Evolutionary conservation across 2,888 invertebrate genomes (phyloP).

Genomic region (Taenaris catops): DNA sequence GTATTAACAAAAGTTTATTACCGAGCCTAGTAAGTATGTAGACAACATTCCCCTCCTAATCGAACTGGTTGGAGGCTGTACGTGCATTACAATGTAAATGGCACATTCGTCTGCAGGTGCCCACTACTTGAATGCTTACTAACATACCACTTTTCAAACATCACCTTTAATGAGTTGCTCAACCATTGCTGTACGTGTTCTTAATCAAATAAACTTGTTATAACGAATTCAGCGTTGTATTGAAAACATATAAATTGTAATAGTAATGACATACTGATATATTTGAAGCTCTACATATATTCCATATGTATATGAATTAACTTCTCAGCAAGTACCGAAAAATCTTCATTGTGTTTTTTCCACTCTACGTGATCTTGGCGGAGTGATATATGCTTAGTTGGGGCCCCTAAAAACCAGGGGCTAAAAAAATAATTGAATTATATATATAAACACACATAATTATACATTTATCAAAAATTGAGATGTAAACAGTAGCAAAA

Average conservation of each 20-base stretch:
- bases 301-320: too few relatives aligned
- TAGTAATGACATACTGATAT: conserved; percentile 16
- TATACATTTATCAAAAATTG: too few relatives aligned
- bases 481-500: too few relatives aligned
- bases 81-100: conserved; percentile 74
- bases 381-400: too few relatives aligned
- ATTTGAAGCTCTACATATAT: too few relatives aligned
- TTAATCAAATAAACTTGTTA: conserved; percentile 19
- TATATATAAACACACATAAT: too few relatives aligned
- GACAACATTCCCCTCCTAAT: conserved; percentile 69
- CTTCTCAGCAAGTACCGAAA: too few relatives aligned
- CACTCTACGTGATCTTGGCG: too few relatives aligned
- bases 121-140: conserved; percentile 52
- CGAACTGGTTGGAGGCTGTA: conserved; percentile 66
- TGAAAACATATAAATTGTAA: conserved; percentile 13
- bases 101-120: conserved; percentile 72
- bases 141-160: conserved; percentile 35
- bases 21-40: conserved; percentile 33
- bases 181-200: conserved; percentile 40
- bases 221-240: conserved; percentile 25
- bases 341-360: too few relatives aligned
- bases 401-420: too few relatives aligned
- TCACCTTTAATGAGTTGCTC: conserved; percentile 36
- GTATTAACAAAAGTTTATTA: conserved; percentile 23
- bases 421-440: too few relatives aligned